These are phyloP conservation scores for Oreochromis mossambicus DNA, from an alignment of 2,797 vertebrate genomes.

Conservation along the genomic window DNA sequence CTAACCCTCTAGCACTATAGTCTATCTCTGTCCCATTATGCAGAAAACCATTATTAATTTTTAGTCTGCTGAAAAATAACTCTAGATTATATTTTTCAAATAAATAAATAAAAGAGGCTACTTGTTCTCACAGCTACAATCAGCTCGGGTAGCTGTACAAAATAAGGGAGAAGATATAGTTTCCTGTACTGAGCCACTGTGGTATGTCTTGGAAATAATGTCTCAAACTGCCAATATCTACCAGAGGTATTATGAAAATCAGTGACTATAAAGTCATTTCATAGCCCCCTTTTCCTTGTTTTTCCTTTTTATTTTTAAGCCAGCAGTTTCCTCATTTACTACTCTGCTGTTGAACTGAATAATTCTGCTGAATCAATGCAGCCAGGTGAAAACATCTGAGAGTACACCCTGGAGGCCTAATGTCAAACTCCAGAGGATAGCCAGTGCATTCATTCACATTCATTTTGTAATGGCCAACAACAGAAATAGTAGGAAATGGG, in stretches of 20 bases:
- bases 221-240: not conserved
- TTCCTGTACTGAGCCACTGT: not conserved
- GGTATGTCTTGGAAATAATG: not conserved
- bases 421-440: constrained; percentile 2
- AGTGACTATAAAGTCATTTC: not conserved
- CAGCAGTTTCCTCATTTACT: constrained; percentile 23
- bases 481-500: not conserved
- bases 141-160: not conserved
- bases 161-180: not conserved
- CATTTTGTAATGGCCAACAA: not conserved
- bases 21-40: not conserved
- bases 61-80: not conserved
- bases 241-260: not conserved
- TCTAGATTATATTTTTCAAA: not conserved
- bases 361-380: constrained; percentile 41
- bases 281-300: not conserved
- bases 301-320: not conserved
- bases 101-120: not conserved
- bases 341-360: not conserved
- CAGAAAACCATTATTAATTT: not conserved
- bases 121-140: not conserved
- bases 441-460: not conserved
- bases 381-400: not conserved
- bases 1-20: not conserved
- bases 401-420: constrained; percentile 1